Conservation (phyloP, 2,888 invertebrate species). For the Helobdella robusta region DNA sequence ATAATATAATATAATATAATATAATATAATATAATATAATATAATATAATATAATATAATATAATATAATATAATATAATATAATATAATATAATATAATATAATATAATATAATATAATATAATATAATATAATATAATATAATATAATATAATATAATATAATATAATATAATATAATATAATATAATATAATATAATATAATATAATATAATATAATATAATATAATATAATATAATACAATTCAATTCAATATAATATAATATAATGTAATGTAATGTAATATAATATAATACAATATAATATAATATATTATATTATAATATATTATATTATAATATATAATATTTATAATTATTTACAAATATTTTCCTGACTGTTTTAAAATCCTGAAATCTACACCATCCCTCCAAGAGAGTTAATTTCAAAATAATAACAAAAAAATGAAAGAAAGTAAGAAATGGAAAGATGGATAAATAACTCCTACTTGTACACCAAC, state of each 20-base stretch:
- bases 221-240: background rate
- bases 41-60: conserved; percentile 1
- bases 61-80: conserved; percentile 1
- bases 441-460: too few species aligned
- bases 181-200: background rate
- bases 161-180: background rate
- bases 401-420: too few species aligned
- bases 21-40: conserved; percentile 1
- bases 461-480: too few species aligned
- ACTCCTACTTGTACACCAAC: too few species aligned
- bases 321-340: too few species aligned
- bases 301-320: too few species aligned
- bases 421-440: too few species aligned
- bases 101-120: conserved; percentile 1
- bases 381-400: too few species aligned
- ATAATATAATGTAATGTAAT: too few species aligned
- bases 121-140: conserved; percentile 1
- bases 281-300: too few species aligned
- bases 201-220: background rate
- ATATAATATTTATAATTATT: too few species aligned
- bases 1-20: conserved; percentile 1
- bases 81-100: conserved; percentile 1
- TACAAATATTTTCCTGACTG: too few species aligned
- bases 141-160: conserved; percentile 1
- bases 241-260: background rate